phyloP scores from a whole-genome alignment of 2,797 vertebrate species.

The Phrynocephalus forsythii region DNA sequence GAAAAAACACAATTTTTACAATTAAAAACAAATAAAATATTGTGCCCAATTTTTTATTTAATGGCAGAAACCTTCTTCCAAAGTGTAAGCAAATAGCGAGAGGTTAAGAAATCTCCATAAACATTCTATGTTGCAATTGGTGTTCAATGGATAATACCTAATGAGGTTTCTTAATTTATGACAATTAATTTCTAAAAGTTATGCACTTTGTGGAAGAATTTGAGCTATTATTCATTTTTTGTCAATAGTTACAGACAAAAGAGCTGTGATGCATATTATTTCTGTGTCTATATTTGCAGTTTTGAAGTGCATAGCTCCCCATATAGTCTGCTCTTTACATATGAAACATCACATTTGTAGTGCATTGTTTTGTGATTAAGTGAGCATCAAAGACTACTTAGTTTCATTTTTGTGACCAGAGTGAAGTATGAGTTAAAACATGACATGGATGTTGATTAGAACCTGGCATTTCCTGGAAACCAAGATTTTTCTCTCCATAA shows the following conservation, averaged over 20 bases:
- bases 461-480: slow-evolving; percentile 19
- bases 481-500: slow-evolving; percentile 16
- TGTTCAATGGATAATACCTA: no score
- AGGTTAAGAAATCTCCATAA: no score
- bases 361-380: not conserved
- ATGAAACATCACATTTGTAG: not conserved
- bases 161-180: no score
- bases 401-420: slow-evolving; percentile 3
- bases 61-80: no score
- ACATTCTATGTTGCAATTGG: no score
- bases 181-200: no score
- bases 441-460: slow-evolving; percentile 37
- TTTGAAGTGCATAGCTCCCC: not conserved
- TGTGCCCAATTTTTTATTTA: no score
- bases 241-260: not conserved
- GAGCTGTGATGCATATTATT: not conserved
- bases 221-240: no score
- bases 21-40: no score
- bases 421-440: slow-evolving; percentile 17
- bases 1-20: no score
- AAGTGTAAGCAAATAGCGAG: no score
- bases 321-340: not conserved
- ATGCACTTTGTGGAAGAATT: no score
- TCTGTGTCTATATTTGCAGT: not conserved
- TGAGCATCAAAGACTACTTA: not conserved